Conservation (phyloP, 2,797 vertebrate genomes). For the Onychomys arenicola region DNA sequence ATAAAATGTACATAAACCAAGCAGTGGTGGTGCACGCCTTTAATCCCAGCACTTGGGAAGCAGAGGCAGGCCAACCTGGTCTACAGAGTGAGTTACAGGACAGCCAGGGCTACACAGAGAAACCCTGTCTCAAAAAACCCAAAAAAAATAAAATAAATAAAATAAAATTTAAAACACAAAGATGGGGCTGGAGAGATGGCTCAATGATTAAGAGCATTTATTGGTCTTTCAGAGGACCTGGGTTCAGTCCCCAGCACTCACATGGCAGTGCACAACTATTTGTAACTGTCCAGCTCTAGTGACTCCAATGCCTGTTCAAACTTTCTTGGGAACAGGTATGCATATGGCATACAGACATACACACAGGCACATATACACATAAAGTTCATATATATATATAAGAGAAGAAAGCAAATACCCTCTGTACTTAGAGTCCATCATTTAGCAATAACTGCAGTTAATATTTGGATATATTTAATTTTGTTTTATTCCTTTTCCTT, state of each 20-base stretch:
- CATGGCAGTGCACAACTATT: not conserved
- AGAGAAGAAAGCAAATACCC: conserved; percentile 35
- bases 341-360: not conserved
- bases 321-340: not conserved
- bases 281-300: not conserved
- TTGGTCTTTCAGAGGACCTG: not conserved
- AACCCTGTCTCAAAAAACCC: not conserved
- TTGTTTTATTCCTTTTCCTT: no score
- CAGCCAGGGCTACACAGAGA: not conserved
- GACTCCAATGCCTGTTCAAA: not conserved
- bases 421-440: conserved; percentile 31
- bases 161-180: not conserved
- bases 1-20: not conserved
- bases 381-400: not conserved
- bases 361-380: not conserved
- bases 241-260: not conserved
- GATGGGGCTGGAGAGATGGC: not conserved
- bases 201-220: not conserved
- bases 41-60: not conserved
- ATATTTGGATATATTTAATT: not conserved
- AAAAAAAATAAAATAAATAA: not conserved
- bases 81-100: not conserved
- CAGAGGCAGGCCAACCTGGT: not conserved
- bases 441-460: conserved; percentile 41
- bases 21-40: not conserved